Percentiles rank a stretch among this genome's conserved stretches.
These are phyloP conservation scores for Cordilura impudica DNA, from an alignment of 2,888 invertebrate species.

Conservation along the genomic window DNA sequence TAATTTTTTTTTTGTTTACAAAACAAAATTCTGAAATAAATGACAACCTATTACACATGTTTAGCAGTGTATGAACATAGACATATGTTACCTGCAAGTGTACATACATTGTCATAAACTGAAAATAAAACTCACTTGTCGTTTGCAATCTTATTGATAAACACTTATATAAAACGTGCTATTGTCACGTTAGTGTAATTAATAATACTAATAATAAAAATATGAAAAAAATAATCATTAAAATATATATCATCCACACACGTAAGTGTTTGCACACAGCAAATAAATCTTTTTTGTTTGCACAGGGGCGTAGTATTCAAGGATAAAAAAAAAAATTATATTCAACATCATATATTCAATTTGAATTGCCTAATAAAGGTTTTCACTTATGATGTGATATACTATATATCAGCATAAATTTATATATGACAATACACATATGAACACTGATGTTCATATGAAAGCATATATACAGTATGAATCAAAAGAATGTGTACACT, in stretches of 20 bases:
- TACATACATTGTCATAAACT: neutral
- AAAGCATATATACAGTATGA: too few species aligned
- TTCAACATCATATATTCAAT: neutral
- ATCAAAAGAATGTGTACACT: too few species aligned
- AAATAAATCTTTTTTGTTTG: neutral
- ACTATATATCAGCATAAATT: too few species aligned
- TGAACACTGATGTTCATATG: too few species aligned
- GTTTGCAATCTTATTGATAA: conserved; percentile 26
- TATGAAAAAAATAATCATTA: conserved; percentile 5
- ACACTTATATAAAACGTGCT: conserved; percentile 48
- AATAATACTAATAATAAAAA: conserved; percentile 41
- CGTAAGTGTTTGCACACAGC: neutral
- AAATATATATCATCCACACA: neutral
- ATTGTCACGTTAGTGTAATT: conserved; percentile 55
- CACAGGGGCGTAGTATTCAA: conserved; percentile 1
- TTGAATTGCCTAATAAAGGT: too few species aligned
- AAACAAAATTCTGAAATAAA: neutral
- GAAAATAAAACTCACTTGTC: conserved; percentile 25
- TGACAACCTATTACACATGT: neutral
- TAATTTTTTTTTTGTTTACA: too few species aligned
- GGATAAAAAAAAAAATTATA: neutral
- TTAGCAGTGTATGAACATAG: neutral
- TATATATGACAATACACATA: neutral
- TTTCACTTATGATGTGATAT: too few species aligned
- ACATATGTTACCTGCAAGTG: neutral